Evolutionary conservation across 2,888 invertebrate genomes (phyloP), one percentile per base, ranked within the genome.

Genomic region (Aspidiotus rigidus): DNA sequence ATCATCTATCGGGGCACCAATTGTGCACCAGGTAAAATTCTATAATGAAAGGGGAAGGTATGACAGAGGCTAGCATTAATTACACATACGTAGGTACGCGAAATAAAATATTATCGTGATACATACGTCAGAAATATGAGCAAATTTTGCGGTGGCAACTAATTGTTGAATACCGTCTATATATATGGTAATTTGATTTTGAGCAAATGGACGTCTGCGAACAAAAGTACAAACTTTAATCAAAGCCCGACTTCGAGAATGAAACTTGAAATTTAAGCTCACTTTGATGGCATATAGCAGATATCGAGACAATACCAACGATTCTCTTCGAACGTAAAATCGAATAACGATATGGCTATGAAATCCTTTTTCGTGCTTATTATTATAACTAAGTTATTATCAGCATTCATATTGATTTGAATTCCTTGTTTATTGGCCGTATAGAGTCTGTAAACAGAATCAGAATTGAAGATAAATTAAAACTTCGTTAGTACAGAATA

Each of bases 301-400:
- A 84, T 79, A 15, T 81, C 81, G 3, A 85, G 75, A 71, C 81
- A 83, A 74, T 85, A 84, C 85, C 85, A 85, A 69, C 80, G 79
- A 40, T 77, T 77, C 76, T 81, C 80, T 57, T 75, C 74, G 40
- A 81, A 73, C 7, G 76, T 74, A 39, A 74, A 72, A 61, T 79
- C 81, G 49, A 79, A 76, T 6, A 83, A 81, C 2, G 81, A 77
- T 1, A 83, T 80, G 40, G 83, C 80, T 9, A 82, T 77, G 75
- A 81, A 83, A 74, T 85, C 84, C 64, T 84, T 82, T 73, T 81
- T 82, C 39, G 81, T 82, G 42, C 80, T 76, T 1, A 84, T 81
- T 10, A 82, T 83, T 15, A 85, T 80, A 6, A 83, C 81, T 42
- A 85, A 77, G 70, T 79, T 79, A 41, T 82, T 81, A 73, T 81